These are phyloP conservation scores for Lordiphosa collinella DNA, from an alignment of 1,140 invertebrate species.

Conservation along the genomic window DNA sequence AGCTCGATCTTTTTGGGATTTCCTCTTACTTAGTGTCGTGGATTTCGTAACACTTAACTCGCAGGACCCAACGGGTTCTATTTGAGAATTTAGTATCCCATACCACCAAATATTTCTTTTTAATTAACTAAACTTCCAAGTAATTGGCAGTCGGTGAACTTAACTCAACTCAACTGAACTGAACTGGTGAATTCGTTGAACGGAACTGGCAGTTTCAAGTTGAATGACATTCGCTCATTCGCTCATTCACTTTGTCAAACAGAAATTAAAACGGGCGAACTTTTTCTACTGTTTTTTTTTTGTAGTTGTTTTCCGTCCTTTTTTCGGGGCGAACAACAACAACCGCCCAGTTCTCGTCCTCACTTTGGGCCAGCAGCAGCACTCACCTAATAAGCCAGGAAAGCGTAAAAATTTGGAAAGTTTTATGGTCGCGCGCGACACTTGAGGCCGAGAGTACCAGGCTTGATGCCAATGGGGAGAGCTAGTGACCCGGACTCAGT, in stretches of 20 bases:
- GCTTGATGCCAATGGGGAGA: too few relatives aligned
- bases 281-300: conserved; percentile 4
- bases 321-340: conserved; percentile 1
- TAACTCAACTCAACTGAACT: conserved; percentile 8
- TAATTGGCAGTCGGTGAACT: conserved; percentile 1
- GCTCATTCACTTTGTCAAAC: conserved; percentile 43
- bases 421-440: conserved; percentile 54
- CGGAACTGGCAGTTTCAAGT: conserved; percentile 21
- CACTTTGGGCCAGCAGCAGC: conserved; percentile 23
- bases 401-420: conserved; percentile 47
- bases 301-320: not conserved
- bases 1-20: too few relatives aligned
- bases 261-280: conserved; percentile 43
- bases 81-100: too few relatives aligned
- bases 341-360: conserved; percentile 1
- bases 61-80: too few relatives aligned
- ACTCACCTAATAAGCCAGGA: conserved; percentile 56
- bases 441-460: conserved; percentile 26
- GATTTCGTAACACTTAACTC: too few relatives aligned
- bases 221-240: conserved; percentile 20
- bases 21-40: too few relatives aligned
- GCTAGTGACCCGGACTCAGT: not conserved
- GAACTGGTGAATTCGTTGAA: not conserved
- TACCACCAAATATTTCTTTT: too few relatives aligned
- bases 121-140: not conserved